A percentile compares a stretch with the other conserved stretches of the same genome.
Conservation (phyloP, 2,113 vertebrate species). For the Pelecanoides urinatrix region DNA sequence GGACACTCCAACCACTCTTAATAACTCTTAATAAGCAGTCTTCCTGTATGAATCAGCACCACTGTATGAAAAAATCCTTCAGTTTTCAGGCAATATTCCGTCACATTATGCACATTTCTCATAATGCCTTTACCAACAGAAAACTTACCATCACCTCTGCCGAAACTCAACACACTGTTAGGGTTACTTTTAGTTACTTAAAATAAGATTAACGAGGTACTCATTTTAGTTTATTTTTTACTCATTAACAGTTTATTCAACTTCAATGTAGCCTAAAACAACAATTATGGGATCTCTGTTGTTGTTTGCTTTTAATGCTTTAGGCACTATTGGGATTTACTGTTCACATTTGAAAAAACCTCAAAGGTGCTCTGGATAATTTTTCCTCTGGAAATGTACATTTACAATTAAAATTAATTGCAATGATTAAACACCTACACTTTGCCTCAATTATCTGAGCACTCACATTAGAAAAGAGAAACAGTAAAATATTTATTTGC, state of each 20-base stretch:
- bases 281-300: conserved; percentile 2
- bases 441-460: conserved; percentile 5
- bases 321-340: conserved; percentile 10
- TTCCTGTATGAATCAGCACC: neutral
- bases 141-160: neutral
- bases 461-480: conserved; percentile 16
- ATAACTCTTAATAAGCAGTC: neutral
- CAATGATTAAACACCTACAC: conserved; percentile 46
- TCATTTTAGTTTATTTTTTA: conserved; percentile 29
- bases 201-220: conserved; percentile 17
- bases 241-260: conserved; percentile 32
- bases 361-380: neutral
- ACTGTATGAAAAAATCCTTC: neutral
- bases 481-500: conserved; percentile 54
- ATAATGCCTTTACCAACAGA: neutral
- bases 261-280: conserved; percentile 14
- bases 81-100: neutral
- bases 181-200: neutral
- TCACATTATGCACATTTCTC: neutral
- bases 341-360: neutral
- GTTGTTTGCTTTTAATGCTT: conserved; percentile 15
- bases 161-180: neutral
- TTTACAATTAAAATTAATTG: conserved; percentile 56
- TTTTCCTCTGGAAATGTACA: conserved; percentile 13
- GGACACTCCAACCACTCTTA: neutral